Base-by-base conservation (phyloP, 92 coral and sea anemone genomes). In the Chrysogorgia sp. region DNA sequence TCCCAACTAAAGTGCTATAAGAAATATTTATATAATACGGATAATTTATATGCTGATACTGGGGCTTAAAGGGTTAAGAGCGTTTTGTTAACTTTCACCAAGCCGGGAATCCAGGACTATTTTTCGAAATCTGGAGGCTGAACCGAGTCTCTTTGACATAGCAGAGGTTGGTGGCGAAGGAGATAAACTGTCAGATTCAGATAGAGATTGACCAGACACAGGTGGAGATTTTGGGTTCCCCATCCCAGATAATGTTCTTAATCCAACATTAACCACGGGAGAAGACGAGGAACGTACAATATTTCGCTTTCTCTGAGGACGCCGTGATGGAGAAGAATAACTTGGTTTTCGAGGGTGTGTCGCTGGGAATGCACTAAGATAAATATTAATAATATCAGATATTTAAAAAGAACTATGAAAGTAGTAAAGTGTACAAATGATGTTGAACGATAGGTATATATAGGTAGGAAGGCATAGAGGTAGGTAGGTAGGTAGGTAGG, bases 141-240 rank as follows among this genome's bases (percentile, higher is more conserved):
- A 82, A 21, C 83, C 82, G 7, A 94, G 94, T 71, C 90, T 87
- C 57, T 40, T 80, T 41, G 88, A 67, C 69, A 87, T 87, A 43
- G 90, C 97, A 24, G 98, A 93, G 49, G 71, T 87, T 10, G 98
- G 98, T 47, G 98, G 98, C 20, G 98, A 91, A 4, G 98, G 98
- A 19, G 88, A 78, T 32, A 72, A 55, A 10, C 68, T 30, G 3
- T 91, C 89, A 52, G 90, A 88, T 66, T 79, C 83, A 34, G 92
- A 86, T 23, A 70, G 72, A 9, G 64, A 71, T 70, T 86, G 89
- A 24, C 45, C 48, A 12, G 62, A 10, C 32, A 12, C 63, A 68
- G 34, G 25, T 34, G n/a, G n/a, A n/a, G 63, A 34, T 19, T 53
- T 29, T 23, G 63, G 31, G 29, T 15, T 57, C 32, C 9, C 30